These are phyloP conservation scores for Amphilophus citrinellus DNA, from an alignment of 2,113 vertebrate species.

Conservation along the genomic window DNA sequence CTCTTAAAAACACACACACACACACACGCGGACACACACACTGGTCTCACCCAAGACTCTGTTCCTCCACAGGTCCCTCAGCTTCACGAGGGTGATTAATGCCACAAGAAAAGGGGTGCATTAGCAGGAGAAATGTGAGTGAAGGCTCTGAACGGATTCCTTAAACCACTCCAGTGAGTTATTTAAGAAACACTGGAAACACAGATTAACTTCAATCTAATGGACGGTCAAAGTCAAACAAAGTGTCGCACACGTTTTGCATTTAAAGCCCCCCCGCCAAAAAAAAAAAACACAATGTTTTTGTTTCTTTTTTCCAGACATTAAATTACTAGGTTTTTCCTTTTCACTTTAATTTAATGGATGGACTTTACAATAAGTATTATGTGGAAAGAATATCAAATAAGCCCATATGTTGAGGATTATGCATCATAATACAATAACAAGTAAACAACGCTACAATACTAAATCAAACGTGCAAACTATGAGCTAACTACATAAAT, in stretches of 20 bases:
- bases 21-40: constrained; percentile 7
- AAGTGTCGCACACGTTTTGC: neutral
- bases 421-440: neutral
- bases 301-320: neutral
- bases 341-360: neutral
- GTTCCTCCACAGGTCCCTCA: constrained; percentile 3
- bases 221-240: neutral
- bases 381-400: neutral
- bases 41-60: neutral
- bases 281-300: neutral
- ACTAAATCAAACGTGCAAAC: neutral
- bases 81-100: constrained; percentile 43
- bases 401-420: neutral
- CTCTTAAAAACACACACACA: neutral
- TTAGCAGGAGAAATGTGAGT: constrained; percentile 6
- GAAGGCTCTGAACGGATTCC: neutral
- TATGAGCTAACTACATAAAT: constrained; percentile 1
- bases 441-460: neutral
- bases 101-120: neutral
- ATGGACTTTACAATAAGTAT: neutral
- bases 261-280: no score
- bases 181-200: neutral
- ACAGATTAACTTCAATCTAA: neutral
- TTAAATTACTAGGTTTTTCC: neutral
- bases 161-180: neutral